Evolutionary conservation across 2,888 invertebrate species (phyloP), one percentile per base, ranked within the genome.

Genomic region (Nymphalis urticae): DNA sequence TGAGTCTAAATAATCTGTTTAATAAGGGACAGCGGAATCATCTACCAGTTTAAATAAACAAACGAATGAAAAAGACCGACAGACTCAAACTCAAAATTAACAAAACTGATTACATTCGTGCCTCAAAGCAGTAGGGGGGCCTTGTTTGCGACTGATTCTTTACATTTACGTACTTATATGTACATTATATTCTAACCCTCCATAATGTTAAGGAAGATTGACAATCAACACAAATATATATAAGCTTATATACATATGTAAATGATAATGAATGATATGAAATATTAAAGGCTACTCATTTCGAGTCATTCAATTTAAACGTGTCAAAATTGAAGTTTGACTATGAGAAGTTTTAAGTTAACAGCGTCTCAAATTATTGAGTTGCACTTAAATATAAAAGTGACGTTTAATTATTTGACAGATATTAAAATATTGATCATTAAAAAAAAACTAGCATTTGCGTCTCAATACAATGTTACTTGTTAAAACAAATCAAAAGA

Each of bases 81-180:
- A 84, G 82, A 85, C 85, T 84, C 84, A 84, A 83, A 85, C 84
- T 84, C 81, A 79, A 85, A 90, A 90, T 90, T 91, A 91, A 91
- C 90, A 90, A 91, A 91, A 90, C 88, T 88, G 89, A 91, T 91
- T 90, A 90, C 88, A 84, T 85, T 87, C 80, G 79, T 80, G 77
- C 83, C 76, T 85, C 86, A 89, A 89, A 87, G 88, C 81, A 80
- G 4, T 17, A 42, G 13, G 56, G 81, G 80, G 71, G 77, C 79
- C 82, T 86, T 88, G 87, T 89, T 88, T 88, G 83, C 79, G 68
- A 77, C 76, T 81, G 77, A 89, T 90, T 89, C 87, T 90, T 88
- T 86, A 82, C 85, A 84, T 86, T 87, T 89, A 81, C 82, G 79
- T 69, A 62, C 54, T 60, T 60, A 62, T 85, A 83, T 85, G 86